A percentile compares a stretch with the other conserved stretches of the same genome.
Evolutionary conservation across 2,888 invertebrate genomes (phyloP).

Genomic region (Hypsopygia costalis): DNA sequence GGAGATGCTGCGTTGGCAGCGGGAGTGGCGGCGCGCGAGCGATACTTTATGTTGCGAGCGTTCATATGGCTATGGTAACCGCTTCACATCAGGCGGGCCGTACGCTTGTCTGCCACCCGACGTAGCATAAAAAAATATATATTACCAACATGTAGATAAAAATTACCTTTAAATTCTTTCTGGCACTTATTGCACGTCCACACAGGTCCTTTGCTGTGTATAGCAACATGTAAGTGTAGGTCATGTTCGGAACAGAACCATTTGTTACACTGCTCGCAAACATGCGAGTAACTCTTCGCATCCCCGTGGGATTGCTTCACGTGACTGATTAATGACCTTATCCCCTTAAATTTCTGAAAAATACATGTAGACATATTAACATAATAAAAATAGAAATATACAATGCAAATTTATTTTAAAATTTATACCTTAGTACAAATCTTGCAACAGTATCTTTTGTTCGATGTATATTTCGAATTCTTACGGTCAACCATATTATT

Average conservation of each 20-base stretch:
- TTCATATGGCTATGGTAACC: too few species aligned
- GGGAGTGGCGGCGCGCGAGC: too few species aligned
- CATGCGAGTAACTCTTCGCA: slow-evolving; percentile 18
- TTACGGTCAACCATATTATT: not conserved
- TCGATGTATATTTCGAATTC: not conserved
- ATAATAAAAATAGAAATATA: too few species aligned
- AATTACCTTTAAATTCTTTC: slow-evolving; percentile 72
- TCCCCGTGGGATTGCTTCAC: slow-evolving; percentile 30
- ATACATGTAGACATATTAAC: not conserved
- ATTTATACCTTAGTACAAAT: slow-evolving; percentile 35
- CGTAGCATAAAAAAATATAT: too few species aligned
- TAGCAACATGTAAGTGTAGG: slow-evolving; percentile 62
- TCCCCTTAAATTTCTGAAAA: slow-evolving; percentile 49
- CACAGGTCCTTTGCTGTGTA: slow-evolving; percentile 52
- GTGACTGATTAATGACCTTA: slow-evolving; percentile 37
- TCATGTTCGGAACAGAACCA: slow-evolving; percentile 69
- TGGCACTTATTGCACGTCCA: slow-evolving; percentile 69
- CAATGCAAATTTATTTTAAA: too few species aligned
- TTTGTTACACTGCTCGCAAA: slow-evolving; percentile 65
- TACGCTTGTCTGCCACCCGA: too few species aligned
- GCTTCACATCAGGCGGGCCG: too few species aligned
- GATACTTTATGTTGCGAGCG: too few species aligned
- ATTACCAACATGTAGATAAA: slow-evolving; percentile 8
- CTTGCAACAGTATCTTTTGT: slow-evolving; percentile 23
- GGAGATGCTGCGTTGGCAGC: too few species aligned